Evolutionary conservation across 2,888 invertebrate species (phyloP), one percentile per base, ranked within the genome.

Genomic region (Eupithecia insigniata): DNA sequence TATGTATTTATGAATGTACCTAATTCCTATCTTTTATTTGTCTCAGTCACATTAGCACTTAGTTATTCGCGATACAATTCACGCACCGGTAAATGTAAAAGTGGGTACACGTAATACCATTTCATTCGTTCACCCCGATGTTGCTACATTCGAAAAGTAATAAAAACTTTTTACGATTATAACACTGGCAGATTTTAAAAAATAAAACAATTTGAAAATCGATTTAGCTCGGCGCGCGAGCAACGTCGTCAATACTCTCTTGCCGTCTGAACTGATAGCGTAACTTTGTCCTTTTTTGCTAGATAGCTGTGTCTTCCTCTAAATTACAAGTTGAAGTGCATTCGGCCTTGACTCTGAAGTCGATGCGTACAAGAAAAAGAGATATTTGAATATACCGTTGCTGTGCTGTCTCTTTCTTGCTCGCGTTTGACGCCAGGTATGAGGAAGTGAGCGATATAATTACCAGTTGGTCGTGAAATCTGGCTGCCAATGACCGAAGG

Each of bases 401-500:
- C 78, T 75, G 79, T 85, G 81, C 80, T 81, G 73, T 90, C 90
- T 87, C 84, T 79, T 76, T 87, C 82, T 73, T 73, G 67, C 36
- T 43, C 32, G 64, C 34, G 71, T 76, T 67, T 62, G 64, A 46
- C 67, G 69, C 30, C 60, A 32, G 34, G 86, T 78, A 71, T 39
- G 87, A 90, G 62, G 71, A 88, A 85, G 89, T 87, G 55, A 71
- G 79, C 26, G 75, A 74, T 86, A 74, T 86, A 85, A 89, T 88
- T 88, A 89, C 83, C 84, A 83, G 84, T 81, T 86, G 81, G 81
- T 87, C 87, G 88, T 88, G 83, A 89, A 87, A 85, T 86, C 85
- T 84, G 85, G 79, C 91, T 89, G 92, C 92, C 92, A 93, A 88
- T 92, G 93, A 93, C 93, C 93, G 89, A 84, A 86, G 87, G 85